Evolutionary conservation across 1,140 invertebrate genomes (phyloP).

Genomic region (Drosophila teissieri): DNA sequence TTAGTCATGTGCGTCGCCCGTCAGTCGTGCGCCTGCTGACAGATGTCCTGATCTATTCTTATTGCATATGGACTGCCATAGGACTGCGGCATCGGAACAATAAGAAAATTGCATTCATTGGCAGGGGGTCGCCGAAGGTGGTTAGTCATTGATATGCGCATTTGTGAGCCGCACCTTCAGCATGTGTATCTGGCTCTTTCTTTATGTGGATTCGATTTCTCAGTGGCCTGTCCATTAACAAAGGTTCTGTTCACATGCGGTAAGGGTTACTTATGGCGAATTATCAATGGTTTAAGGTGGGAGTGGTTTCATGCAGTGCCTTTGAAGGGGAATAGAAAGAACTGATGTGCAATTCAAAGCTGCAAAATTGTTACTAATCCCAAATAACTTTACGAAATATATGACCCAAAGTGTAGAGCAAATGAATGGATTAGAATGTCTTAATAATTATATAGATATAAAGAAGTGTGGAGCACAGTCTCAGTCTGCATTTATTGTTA

Average conservation of each 20-base stretch:
- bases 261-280: slow-evolving; percentile 2
- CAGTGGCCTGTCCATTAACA: slow-evolving; percentile 41
- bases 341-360: too few relatives aligned
- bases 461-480: too few relatives aligned
- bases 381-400: too few relatives aligned
- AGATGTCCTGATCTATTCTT: slow-evolving; percentile 70
- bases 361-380: too few relatives aligned
- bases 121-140: slow-evolving; percentile 47
- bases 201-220: slow-evolving; percentile 25
- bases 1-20: slow-evolving; percentile 75
- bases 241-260: slow-evolving; percentile 23
- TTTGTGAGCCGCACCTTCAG: slow-evolving; percentile 64
- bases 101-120: slow-evolving; percentile 61
- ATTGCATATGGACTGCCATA: slow-evolving; percentile 5
- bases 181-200: slow-evolving; percentile 24
- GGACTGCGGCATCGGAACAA: slow-evolving; percentile 42
- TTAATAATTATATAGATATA: too few relatives aligned
- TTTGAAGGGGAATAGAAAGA: too few relatives aligned
- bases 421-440: too few relatives aligned
- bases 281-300: slow-evolving; percentile 11
- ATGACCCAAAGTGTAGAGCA: too few relatives aligned
- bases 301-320: neutral
- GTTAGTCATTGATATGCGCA: slow-evolving; percentile 76
- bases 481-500: neutral
- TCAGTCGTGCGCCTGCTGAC: slow-evolving; percentile 46